Evolutionary conservation across 2,113 vertebrate genomes (phyloP).

Genomic region (Chamaetylas fuelleborni): DNA sequence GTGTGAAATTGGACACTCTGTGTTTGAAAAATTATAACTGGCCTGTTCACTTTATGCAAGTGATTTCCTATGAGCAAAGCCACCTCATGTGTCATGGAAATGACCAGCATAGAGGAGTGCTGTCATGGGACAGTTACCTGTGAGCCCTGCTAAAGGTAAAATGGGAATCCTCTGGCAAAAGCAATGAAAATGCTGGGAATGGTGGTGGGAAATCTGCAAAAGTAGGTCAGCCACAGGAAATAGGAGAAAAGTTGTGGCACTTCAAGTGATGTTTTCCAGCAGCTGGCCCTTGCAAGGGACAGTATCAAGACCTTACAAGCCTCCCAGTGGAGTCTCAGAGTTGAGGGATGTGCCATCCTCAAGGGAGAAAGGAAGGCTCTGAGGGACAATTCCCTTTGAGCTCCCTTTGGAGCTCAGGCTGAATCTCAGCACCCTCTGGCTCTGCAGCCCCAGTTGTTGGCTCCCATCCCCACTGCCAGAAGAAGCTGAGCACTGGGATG

Average conservation of each 20-base stretch:
- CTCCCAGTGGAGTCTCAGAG: neutral
- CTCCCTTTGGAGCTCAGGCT: neutral
- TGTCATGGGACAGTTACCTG: fast-evolving
- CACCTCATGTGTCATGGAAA: neutral
- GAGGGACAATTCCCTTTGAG: neutral
- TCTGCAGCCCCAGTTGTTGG: neutral
- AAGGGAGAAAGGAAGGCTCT: neutral
- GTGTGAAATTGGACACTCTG: neutral
- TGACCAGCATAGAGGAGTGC: neutral
- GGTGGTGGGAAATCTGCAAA: neutral
- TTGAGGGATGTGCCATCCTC: neutral
- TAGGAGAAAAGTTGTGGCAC: neutral
- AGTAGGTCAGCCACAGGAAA: neutral
- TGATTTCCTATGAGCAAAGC: neutral
- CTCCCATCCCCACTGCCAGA: neutral
- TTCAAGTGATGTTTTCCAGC: neutral
- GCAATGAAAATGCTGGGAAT: neutral
- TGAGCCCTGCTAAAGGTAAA: neutral
- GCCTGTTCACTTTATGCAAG: neutral
- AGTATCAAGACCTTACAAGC: neutral
- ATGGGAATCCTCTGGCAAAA: neutral
- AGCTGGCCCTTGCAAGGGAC: neutral
- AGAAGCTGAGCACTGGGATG: neutral
- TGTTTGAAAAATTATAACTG: neutral
- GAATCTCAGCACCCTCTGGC: neutral